Conservation (phyloP, 1,140 invertebrate species). For the Spodoptera litura region DNA sequence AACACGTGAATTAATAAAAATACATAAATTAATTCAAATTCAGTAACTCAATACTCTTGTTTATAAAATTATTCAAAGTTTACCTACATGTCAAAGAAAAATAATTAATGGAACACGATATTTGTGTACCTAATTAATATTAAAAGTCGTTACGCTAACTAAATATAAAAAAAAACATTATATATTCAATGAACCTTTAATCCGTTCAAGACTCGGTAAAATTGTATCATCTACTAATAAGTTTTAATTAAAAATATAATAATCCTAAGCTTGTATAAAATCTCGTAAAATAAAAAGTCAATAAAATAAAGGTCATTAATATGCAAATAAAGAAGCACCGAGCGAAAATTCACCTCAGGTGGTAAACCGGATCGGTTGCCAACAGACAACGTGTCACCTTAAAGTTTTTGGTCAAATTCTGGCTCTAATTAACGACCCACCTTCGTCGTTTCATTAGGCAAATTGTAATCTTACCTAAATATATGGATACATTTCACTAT, state of each 20-base stretch:
- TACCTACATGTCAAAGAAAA: not conserved
- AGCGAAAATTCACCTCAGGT: slow-evolving; percentile 78
- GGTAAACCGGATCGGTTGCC: slow-evolving; percentile 79
- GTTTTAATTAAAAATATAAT: slow-evolving; percentile 56
- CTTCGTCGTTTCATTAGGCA: slow-evolving; percentile 34
- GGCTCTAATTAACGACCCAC: slow-evolving; percentile 58
- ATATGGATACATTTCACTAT: slow-evolving; percentile 11
- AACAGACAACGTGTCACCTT: slow-evolving; percentile 81
- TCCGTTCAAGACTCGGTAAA: no score
- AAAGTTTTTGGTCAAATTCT: slow-evolving; percentile 54
- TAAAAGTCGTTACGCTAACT: not conserved
- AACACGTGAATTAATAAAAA: not conserved
- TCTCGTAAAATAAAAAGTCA: slow-evolving; percentile 60
- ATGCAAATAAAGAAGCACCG: slow-evolving; percentile 72
- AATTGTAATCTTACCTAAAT: slow-evolving; percentile 19
- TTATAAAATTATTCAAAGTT: not conserved
- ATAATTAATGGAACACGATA: slow-evolving; percentile 1
- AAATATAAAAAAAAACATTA: no score
- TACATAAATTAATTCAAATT: not conserved
- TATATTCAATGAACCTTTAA: no score
- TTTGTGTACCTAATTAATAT: slow-evolving; percentile 3
- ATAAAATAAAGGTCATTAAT: slow-evolving; percentile 79
- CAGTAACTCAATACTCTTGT: slow-evolving; percentile 10
- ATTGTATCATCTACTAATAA: slow-evolving; percentile 3
- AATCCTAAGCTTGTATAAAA: slow-evolving; percentile 43